Conservation (phyloP, 2,888 invertebrate genomes). For the Cordilura impudica region DNA sequence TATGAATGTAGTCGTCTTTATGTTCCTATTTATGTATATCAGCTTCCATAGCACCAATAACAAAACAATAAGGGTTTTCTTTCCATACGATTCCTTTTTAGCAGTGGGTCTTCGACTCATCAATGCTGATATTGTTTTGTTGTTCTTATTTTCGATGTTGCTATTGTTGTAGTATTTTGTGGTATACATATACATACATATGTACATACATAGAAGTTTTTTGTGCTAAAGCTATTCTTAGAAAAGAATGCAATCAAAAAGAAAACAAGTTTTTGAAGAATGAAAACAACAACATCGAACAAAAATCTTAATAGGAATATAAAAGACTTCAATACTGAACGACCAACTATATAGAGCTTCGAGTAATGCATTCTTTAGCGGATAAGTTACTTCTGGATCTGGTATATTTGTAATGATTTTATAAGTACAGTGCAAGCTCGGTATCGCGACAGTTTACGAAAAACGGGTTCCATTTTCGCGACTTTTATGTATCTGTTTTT, state of each 20-base stretch:
- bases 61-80: conserved; percentile 16
- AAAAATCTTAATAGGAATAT: neutral
- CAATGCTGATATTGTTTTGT: conserved; percentile 13
- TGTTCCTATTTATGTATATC: conserved; percentile 22
- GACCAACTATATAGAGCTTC: neutral
- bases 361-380: neutral
- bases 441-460: too few relatives aligned
- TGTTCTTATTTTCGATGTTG: neutral
- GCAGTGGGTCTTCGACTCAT: neutral
- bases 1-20: conserved; percentile 1
- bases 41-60: neutral
- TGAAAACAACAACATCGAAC: conserved; percentile 9
- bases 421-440: too few relatives aligned
- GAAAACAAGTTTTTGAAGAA: conserved; percentile 32
- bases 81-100: conserved; percentile 7
- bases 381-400: too few relatives aligned
- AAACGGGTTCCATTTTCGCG: too few relatives aligned
- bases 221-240: conserved; percentile 42
- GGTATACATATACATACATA: neutral
- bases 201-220: conserved; percentile 8
- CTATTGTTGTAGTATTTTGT: neutral
- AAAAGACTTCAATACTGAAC: neutral
- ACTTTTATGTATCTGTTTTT: too few relatives aligned
- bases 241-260: conserved; percentile 18
- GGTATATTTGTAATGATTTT: too few relatives aligned